phyloP scores from a whole-genome alignment of 2,797 vertebrate genomes.

The Cynodonichthys magdalenae region DNA sequence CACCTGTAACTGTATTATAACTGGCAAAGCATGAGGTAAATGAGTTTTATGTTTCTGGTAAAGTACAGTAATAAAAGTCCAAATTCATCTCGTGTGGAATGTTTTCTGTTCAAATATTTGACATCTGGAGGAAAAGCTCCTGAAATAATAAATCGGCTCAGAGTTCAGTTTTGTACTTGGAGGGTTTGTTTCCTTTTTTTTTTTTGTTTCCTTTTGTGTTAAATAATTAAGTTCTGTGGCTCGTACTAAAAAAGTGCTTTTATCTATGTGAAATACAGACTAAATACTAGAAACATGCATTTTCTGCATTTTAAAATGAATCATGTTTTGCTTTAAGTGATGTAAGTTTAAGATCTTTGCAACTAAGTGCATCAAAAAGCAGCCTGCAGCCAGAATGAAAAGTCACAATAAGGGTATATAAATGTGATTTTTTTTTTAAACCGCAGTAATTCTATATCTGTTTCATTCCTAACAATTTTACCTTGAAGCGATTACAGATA shows the following conservation, averaged over 20 bases:
- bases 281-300: too few relatives aligned
- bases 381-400: too few relatives aligned
- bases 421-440: too few relatives aligned
- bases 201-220: background rate
- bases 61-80: slow-evolving; percentile 41
- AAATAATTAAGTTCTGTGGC: background rate
- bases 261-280: background rate
- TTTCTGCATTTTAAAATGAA: background rate
- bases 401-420: too few relatives aligned
- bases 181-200: slow-evolving; percentile 1
- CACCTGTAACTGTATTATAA: slow-evolving; percentile 28
- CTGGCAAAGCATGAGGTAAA: slow-evolving; percentile 22
- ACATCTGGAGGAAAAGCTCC: accelerated
- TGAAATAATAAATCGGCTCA: slow-evolving; percentile 34
- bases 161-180: background rate
- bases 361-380: too few relatives aligned
- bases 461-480: too few relatives aligned
- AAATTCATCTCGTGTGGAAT: slow-evolving; percentile 3
- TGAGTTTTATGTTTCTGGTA: slow-evolving; percentile 36
- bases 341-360: too few relatives aligned
- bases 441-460: too few relatives aligned
- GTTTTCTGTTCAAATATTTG: slow-evolving; percentile 30
- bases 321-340: background rate
- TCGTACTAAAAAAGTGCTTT: background rate
- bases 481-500: too few relatives aligned